phyloP scores from a whole-genome alignment of 2,888 invertebrate species.

The Pachydiplax longipennis region DNA sequence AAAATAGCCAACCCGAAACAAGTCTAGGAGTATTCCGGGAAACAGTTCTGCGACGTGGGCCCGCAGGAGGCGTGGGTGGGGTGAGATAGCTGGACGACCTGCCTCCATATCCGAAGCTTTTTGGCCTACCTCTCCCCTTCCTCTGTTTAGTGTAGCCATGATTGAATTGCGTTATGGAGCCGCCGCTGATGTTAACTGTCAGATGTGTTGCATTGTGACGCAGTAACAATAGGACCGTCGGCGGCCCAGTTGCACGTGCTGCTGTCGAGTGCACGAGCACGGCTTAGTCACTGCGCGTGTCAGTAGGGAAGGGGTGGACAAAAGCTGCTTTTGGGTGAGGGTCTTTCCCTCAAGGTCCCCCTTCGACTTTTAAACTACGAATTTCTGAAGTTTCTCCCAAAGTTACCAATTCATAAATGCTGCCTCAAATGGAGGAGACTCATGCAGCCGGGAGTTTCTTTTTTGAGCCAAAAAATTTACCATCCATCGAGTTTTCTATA shows the following conservation, averaged over 20 bases:
- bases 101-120: neutral
- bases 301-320: neutral
- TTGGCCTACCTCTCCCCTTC: neutral
- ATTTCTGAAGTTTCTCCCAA: no score
- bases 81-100: neutral
- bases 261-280: neutral
- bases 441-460: no score
- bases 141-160: conserved; percentile 3
- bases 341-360: no score
- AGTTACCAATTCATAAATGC: no score
- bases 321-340: no score
- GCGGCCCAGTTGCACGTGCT: conserved; percentile 6
- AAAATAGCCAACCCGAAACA: neutral
- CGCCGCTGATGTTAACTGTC: conserved; percentile 34
- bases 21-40: neutral
- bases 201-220: conserved; percentile 32
- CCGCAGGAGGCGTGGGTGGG: neutral
- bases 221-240: neutral
- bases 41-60: neutral
- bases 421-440: no score
- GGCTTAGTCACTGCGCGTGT: neutral
- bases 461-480: no score
- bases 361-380: no score
- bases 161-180: conserved; percentile 38
- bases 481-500: no score